These are phyloP conservation scores for Drosophila monieri DNA, from an alignment of 2,888 invertebrate species.

Conservation along the genomic window DNA sequence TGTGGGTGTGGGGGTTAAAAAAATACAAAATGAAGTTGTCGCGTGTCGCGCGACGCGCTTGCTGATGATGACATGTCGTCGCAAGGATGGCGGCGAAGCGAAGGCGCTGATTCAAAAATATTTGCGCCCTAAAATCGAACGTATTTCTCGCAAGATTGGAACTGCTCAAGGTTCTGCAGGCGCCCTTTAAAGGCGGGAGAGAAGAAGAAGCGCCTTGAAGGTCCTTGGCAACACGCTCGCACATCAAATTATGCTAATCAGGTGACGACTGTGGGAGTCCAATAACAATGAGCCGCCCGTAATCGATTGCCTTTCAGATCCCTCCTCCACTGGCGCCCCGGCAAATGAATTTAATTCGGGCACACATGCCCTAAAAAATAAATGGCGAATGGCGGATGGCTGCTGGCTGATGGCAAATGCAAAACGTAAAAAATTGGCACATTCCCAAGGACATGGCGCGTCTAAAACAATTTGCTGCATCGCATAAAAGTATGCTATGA, in stretches of 20 bases:
- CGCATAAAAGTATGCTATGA: constrained; percentile 34
- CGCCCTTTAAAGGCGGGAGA: background rate
- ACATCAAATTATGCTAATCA: constrained; percentile 76
- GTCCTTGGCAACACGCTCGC: constrained; percentile 57
- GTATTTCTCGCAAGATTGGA: constrained; percentile 48
- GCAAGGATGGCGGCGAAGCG: constrained; percentile 1
- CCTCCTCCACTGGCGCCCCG: background rate
- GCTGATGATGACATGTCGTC: constrained; percentile 66
- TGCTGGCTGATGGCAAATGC: background rate
- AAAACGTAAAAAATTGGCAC: background rate
- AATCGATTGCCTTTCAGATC: constrained; percentile 42
- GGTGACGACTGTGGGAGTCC: constrained; percentile 43
- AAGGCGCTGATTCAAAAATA: constrained; percentile 60
- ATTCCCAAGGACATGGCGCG: constrained; percentile 32
- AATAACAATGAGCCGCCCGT: constrained; percentile 24
- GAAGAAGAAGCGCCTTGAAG: background rate
- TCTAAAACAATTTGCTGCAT: constrained; percentile 43
- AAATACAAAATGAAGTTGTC: constrained; percentile 65
- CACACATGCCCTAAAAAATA: constrained; percentile 9
- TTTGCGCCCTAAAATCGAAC: constrained; percentile 54
- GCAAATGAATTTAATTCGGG: constrained; percentile 49
- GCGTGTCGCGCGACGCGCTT: constrained; percentile 40
- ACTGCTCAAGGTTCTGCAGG: constrained; percentile 20
- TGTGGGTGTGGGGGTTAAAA: background rate
- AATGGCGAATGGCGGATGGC: background rate